A percentile compares a stretch with the other conserved stretches of the same genome.
These are phyloP conservation scores for Philaethria dido DNA, from an alignment of 2,888 invertebrate genomes.

Conservation along the genomic window DNA sequence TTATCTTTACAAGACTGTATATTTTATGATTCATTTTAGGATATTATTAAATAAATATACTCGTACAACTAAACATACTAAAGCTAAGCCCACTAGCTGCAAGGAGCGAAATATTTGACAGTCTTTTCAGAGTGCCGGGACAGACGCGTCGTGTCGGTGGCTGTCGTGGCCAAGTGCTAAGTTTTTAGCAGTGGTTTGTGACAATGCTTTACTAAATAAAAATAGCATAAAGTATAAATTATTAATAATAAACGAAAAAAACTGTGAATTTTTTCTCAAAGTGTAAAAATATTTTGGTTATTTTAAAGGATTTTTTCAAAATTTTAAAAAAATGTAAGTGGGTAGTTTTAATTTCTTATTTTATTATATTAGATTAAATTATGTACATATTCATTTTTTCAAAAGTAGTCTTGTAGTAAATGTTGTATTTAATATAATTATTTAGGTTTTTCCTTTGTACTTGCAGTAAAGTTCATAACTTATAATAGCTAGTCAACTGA, in stretches of 20 bases:
- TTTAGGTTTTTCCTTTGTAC: too few species aligned
- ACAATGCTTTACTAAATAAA: slow-evolving; percentile 2
- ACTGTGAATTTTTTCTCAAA: neutral
- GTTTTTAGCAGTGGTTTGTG: too few species aligned
- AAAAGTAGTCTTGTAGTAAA: too few species aligned
- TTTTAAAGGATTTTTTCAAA: neutral
- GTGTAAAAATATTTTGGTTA: neutral
- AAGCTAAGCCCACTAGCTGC: neutral
- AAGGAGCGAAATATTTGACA: slow-evolving; percentile 26
- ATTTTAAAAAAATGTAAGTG: slow-evolving; percentile 4
- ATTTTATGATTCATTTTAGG: neutral
- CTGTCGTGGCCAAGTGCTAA: neutral
- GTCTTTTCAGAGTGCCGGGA: slow-evolving; percentile 25
- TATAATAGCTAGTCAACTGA: neutral
- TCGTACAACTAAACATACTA: neutral
- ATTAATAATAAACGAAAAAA: neutral
- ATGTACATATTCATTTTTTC: too few species aligned
- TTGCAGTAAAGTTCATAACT: too few species aligned
- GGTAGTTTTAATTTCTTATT: neutral
- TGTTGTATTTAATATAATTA: too few species aligned
- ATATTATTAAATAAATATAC: neutral
- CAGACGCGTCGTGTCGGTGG: slow-evolving; percentile 24
- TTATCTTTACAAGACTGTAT: too few species aligned
- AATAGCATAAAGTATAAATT: neutral
- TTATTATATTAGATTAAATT: too few species aligned